Base-by-base conservation (phyloP, 1,140 invertebrate genomes). In the Calephelis virginiensis region DNA sequence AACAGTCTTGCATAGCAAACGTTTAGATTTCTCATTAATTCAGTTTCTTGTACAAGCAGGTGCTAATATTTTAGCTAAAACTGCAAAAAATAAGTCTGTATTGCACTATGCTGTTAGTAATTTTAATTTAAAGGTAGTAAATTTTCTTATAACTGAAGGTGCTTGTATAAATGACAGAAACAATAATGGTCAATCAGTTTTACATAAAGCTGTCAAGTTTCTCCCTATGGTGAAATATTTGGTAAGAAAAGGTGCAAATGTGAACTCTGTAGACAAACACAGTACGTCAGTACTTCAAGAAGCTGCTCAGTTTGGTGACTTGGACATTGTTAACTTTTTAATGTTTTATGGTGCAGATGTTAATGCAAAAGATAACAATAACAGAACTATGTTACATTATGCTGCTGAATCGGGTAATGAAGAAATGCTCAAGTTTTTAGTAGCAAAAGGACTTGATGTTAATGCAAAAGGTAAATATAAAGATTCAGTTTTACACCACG, bases 401-500 rank as follows among this genome's bases (percentile, higher is more conserved):
- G 50, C 50, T 28, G 11, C 53, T 37, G 28, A 59, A 37, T 59
- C 6, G 28, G 28, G 53, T 28, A 28, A 59, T 59, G 11, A 28
- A 11, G 53, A 59, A 5, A 59, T 59, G 28, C 6, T 38, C 28
- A 59, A 59, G 37, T 59, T 37, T 59, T 59, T 59, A 37, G 17
- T 59, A 12, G 6, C 12, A 12, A 59, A 59, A n/a, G 53, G 53
- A 7, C 17, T 28, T 12, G 53, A 59, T 59, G 17, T 59, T 12
- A 59, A 59, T 28, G 53, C 17, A 37, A 59, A n/a, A 59, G 53
- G 37, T 5, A 12, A 37, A 59, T 5, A 59, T 12, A 59, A 28
- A 12, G 28, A 59, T 7, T 12, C 53, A 37, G 53, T 59, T 59
- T 59, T 59, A 59, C 53, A 59, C 28, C 37, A 59, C 8, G 53